Percentiles rank a stretch among this genome's conserved stretches.
phyloP scores from a whole-genome alignment of 2,888 invertebrate genomes.

The Chrysolina oricalcia region DNA sequence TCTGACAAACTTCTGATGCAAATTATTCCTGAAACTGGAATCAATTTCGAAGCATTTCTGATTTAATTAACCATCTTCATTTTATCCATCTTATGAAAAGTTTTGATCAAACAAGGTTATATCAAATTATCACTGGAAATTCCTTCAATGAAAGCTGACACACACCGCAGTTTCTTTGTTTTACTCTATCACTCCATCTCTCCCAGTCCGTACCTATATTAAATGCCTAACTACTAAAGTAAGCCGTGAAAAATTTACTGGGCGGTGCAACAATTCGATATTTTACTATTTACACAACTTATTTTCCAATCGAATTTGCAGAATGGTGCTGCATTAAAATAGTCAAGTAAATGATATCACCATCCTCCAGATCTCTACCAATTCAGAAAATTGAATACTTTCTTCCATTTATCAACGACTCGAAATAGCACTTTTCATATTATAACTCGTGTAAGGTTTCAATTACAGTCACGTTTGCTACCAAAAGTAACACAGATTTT shows the following conservation, averaged over 20 bases:
- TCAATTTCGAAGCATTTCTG: no score
- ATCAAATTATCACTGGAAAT: slow-evolving; percentile 32
- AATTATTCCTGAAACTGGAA: no score
- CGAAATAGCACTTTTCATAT: no score
- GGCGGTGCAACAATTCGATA: slow-evolving; percentile 27
- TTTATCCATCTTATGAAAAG: neutral
- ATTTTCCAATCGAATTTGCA: slow-evolving; percentile 13
- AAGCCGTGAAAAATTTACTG: neutral
- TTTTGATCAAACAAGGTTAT: slow-evolving; percentile 39
- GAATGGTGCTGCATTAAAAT: neutral
- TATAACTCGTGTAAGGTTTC: no score
- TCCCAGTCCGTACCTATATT: slow-evolving; percentile 55
- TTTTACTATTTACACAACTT: slow-evolving; percentile 49
- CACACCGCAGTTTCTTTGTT: slow-evolving; percentile 59
- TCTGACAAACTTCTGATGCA: neutral
- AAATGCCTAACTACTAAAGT: slow-evolving; percentile 52
- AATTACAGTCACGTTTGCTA: no score
- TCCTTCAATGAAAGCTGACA: slow-evolving; percentile 32
- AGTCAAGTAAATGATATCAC: neutral
- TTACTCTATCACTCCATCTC: slow-evolving; percentile 70
- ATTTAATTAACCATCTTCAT: neutral
- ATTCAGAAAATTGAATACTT: neutral
- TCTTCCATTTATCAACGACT: slow-evolving; percentile 2
- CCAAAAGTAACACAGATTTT: no score
- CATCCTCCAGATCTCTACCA: neutral